Base-by-base conservation (phyloP, 2,113 vertebrate genomes). In the Hyperopisus bebe region DNA sequence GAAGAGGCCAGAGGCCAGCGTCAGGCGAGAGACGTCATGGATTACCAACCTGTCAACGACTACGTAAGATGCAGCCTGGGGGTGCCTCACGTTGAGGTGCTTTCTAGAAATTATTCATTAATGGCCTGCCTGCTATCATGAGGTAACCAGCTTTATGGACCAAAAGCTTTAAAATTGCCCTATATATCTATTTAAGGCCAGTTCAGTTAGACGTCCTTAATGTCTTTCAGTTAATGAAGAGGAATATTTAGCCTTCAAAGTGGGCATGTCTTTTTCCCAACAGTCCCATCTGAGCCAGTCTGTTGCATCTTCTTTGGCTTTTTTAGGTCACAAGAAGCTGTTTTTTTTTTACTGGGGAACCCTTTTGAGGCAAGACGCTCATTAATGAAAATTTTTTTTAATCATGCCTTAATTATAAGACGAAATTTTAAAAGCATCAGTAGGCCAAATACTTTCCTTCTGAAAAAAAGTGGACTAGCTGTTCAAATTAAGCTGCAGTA, bases 161-260 rank as follows among this genome's bases (percentile, higher is more conserved):
- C 93, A 93, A 93, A 94, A 94, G 95, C 94, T 94, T 95, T 92
- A 94, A 92, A 93, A 95, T 94, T 94, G 95, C 96, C 95, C 94
- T 92, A 95, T 95, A 95, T 96, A 95, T 96, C 95, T 95, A 93
- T 94, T 95, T 95, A 95, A 95, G 94, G 94, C 93, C 93, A 95
- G 93, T 94, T 94, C 94, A 94, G 93, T 95, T 95, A 95, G 94
- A 94, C 94, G 95, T 93, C 92, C 93, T 94, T 95, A 94, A 95
- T 95, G 95, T 95, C 94, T 93, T 90, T 89, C 92, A 91, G 93
- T 95, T 96, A 95, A 96, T 95, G 94, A 94, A 95, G 94, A 94
- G 92, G 93, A 94, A 95, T 95, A 94, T 95, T 93, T 93, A 94
- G 94, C 90, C 93, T 95, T 96, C 94, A 95, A 95, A 95, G 94